Evolutionary conservation across 1,140 invertebrate species (phyloP).

Genomic region (Aradophagus sp.): DNA sequence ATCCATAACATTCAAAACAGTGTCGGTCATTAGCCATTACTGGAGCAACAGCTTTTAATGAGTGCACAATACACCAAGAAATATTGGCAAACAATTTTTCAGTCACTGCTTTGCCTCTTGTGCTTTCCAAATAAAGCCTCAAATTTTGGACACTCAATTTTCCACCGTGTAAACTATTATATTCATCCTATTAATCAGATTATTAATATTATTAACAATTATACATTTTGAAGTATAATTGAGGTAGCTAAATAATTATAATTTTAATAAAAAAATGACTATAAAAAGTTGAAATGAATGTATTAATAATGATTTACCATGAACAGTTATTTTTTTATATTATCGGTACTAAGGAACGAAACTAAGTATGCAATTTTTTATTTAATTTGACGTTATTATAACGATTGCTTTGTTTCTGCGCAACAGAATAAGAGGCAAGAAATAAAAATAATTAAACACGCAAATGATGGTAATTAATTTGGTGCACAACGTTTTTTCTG

Average conservation of each 20-base stretch:
- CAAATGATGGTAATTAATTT: slow-evolving; percentile 49
- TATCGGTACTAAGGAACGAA: no score
- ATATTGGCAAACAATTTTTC: slow-evolving; percentile 89
- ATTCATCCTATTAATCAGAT: slow-evolving; percentile 83
- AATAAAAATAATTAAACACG: slow-evolving; percentile 45
- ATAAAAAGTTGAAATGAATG: no score
- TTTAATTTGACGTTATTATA: no score
- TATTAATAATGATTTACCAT: no score
- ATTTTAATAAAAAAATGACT: no score
- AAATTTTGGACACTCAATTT: slow-evolving; percentile 96
- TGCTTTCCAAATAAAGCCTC: slow-evolving; percentile 91
- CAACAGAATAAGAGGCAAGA: slow-evolving; percentile 15
- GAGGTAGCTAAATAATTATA: no score
- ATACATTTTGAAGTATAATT: no score
- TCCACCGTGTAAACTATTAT: slow-evolving; percentile 94
- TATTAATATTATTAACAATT: neutral
- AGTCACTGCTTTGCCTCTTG: slow-evolving; percentile 89
- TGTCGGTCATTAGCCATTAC: slow-evolving; percentile 85
- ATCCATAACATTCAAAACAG: slow-evolving; percentile 89
- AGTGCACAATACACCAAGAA: slow-evolving; percentile 92
- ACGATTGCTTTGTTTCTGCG: slow-evolving; percentile 7
- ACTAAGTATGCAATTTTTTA: no score
- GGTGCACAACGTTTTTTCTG: slow-evolving; percentile 36
- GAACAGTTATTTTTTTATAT: no score
- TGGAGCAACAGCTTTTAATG: slow-evolving; percentile 84